phyloP scores from a whole-genome alignment of 2,888 invertebrate genomes.

The Resseliella maxima region DNA sequence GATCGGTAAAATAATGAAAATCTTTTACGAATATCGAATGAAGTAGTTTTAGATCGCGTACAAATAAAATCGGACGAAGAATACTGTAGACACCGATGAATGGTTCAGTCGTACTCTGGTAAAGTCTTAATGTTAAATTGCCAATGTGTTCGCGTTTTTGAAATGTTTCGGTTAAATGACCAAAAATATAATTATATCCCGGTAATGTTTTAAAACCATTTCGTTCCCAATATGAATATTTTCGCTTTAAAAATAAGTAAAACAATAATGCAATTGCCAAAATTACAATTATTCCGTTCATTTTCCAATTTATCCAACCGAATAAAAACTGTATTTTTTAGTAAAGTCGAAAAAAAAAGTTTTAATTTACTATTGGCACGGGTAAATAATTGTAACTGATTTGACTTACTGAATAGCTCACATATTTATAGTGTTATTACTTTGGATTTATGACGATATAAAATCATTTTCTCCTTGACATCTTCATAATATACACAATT shows the following conservation, averaged over 20 bases:
- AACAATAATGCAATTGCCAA: background rate
- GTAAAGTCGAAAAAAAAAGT: too few relatives aligned
- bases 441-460: too few relatives aligned
- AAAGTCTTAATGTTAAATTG: slow-evolving; percentile 70
- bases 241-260: background rate
- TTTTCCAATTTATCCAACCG: too few relatives aligned
- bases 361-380: too few relatives aligned
- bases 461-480: too few relatives aligned
- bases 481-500: too few relatives aligned
- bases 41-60: slow-evolving; percentile 72
- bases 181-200: slow-evolving; percentile 71
- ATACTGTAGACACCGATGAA: slow-evolving; percentile 72
- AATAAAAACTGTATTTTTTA: too few relatives aligned
- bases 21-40: slow-evolving; percentile 71
- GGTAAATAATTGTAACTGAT: too few relatives aligned
- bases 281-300: too few relatives aligned
- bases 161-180: slow-evolving; percentile 70
- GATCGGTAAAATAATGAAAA: slow-evolving; percentile 66
- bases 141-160: slow-evolving; percentile 71
- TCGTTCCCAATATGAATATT: slow-evolving; percentile 15
- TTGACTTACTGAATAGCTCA: too few relatives aligned
- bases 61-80: slow-evolving; percentile 70
- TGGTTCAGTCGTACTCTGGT: slow-evolving; percentile 64
- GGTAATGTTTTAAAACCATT: slow-evolving; percentile 68
- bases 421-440: too few relatives aligned